Evolutionary conservation across 2,113 vertebrate genomes (phyloP), one percentile per base, ranked within the genome.

Genomic region (Riparia riparia): DNA sequence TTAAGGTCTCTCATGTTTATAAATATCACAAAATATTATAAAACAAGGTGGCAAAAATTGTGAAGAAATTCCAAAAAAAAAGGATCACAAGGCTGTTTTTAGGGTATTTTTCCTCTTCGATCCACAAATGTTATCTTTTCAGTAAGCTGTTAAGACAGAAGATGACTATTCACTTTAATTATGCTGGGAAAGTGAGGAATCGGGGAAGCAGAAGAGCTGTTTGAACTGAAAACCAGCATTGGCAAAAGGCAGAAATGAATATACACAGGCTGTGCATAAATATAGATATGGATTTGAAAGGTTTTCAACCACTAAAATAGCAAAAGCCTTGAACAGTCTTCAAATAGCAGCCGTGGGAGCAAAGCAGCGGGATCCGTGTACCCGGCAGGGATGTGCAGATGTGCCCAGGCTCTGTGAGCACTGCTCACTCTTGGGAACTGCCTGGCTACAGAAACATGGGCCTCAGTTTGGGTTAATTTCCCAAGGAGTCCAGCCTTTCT

Each of bases 251-350:
- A 93, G 83, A 95, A 95, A 95, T 90, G 93, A 92, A 92, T 83
- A 95, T 95, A 96, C 76, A 94, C 94, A 95, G 93, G 47, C 94
- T 96, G 89, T 2, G 65, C 93, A 95, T 95, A 96, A 94, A 96
- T 96, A 97, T 91, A 97, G 91, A 94, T 91, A 96, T 39, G 91
- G 77, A 96, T 93, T 64, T 91, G 96, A 96, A 96, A 96, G 93
- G 94, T 91, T 95, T 90, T 78, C 56, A 95, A 80, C 72, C 93
- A 93, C 94, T 82, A 91, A 95, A 96, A 97, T 96, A 97, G 96
- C 76, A 95, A 78, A 96, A 97, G 82, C 91, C 89, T 89, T 89
- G 68, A 90, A 89, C 39, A 95, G 77, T 39, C 86, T 95, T 97
- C 96, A 96, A 95, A 95, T 89, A 93, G 94, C 89, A 95, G 60